phyloP scores from a whole-genome alignment of 1,140 invertebrate genomes.

The Aphis craccivora region DNA sequence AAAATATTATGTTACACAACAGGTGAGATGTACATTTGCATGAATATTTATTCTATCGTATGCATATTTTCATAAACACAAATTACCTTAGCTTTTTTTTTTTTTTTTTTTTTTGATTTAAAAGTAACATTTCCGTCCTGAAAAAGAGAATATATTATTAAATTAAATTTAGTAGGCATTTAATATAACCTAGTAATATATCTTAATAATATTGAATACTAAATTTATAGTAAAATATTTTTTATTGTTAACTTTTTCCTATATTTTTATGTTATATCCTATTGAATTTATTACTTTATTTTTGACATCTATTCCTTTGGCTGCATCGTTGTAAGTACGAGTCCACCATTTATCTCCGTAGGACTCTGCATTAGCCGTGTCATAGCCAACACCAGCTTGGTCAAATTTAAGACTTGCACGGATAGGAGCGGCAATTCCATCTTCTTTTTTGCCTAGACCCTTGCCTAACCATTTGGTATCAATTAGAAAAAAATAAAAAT shows the following conservation, averaged over 20 bases:
- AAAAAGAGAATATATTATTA: not conserved
- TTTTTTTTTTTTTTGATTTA: conserved; percentile 29
- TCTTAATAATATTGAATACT: not conserved
- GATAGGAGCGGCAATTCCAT: conserved; percentile 76
- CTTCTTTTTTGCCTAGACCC: conserved; percentile 79
- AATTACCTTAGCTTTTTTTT: conserved; percentile 11
- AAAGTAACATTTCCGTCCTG: conserved; percentile 16
- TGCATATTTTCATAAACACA: not conserved
- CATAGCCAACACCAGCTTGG: conserved; percentile 78
- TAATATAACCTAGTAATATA: not conserved
- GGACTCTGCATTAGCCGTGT: conserved; percentile 68
- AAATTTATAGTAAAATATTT: not conserved
- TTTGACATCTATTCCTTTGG: conserved; percentile 61
- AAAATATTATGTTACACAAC: not conserved
- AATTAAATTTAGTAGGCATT: not conserved
- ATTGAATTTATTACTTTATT: conserved; percentile 2
- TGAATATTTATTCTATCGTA: no score
- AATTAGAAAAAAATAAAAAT: not conserved
- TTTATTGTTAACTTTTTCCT: not conserved
- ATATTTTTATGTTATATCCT: not conserved
- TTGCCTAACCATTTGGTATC: conserved; percentile 69
- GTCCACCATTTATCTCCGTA: conserved; percentile 86
- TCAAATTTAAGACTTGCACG: conserved; percentile 82
- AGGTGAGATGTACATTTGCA: no score
- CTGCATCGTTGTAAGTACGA: conserved; percentile 76